These are phyloP conservation scores for Tyrophagus putrescentiae DNA, from an alignment of 1,140 invertebrate species.

Conservation along the genomic window DNA sequence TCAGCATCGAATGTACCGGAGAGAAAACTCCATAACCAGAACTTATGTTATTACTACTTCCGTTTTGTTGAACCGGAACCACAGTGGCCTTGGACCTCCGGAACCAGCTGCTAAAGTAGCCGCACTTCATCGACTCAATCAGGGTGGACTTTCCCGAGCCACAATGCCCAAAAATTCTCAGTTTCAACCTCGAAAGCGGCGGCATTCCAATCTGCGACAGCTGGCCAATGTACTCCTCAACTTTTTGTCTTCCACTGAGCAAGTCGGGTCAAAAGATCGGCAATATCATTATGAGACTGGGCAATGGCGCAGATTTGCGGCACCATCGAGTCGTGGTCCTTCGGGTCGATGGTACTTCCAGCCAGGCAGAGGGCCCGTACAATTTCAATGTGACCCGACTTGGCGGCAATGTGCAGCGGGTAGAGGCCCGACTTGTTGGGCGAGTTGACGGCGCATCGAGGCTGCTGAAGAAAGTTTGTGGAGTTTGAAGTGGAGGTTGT, in stretches of 20 bases:
- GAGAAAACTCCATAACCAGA: too few relatives aligned
- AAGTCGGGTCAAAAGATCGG: conserved; percentile 53
- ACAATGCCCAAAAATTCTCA: conserved; percentile 60
- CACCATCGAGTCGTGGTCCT: conserved; percentile 54
- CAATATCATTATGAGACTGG: conserved; percentile 56
- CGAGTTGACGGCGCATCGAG: conserved; percentile 53
- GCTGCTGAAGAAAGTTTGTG: neutral
- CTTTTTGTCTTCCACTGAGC: conserved; percentile 41
- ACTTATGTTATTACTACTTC: conserved; percentile 8
- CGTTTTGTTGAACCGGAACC: neutral
- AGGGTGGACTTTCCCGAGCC: conserved; percentile 59
- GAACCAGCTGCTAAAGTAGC: conserved; percentile 49
- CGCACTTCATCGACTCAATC: conserved; percentile 52
- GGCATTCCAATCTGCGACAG: conserved; percentile 41
- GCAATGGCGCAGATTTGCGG: conserved; percentile 66
- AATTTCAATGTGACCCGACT: conserved; percentile 55
- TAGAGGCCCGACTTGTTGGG: conserved; percentile 49
- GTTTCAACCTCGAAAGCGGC: conserved; percentile 50
- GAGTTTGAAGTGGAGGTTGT: too few relatives aligned
- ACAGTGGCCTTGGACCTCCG: conserved; percentile 33
- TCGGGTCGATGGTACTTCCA: conserved; percentile 50
- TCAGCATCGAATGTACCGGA: too few relatives aligned
- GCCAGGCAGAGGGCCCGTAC: conserved; percentile 57
- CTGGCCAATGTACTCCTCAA: conserved; percentile 53
- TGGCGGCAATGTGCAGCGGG: conserved; percentile 57